Base-by-base conservation (phyloP, 1,140 invertebrate genomes). In the Helicoverpa zea region DNA sequence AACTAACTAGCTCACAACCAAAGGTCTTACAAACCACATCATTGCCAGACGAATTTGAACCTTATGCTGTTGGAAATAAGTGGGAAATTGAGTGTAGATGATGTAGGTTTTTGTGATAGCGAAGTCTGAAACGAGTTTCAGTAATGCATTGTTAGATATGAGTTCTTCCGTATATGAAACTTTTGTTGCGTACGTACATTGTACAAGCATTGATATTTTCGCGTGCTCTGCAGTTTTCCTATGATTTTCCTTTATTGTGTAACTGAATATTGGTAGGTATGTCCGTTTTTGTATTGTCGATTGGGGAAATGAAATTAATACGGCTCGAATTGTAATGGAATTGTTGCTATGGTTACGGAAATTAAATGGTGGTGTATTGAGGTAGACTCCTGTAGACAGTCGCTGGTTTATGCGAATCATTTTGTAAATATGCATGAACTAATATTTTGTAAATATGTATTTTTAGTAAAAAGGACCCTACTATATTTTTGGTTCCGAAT, bases 61-160 rank as follows among this genome's bases (percentile, higher is more conserved):
- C 64, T n/a, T 73, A 73, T 35, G 11, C 13, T 14, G 18, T 54
- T 10, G 3, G 7, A 2, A 3, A 3, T 64, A 70, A 54, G 52
- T 58, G 59, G 52, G 30, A 11, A 58, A 47, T 79, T 13, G 43
- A 18, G 13, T 66, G 54, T 49, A 1, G n/a, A 9, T 10, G 18
- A 5, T 1, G 13, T 11, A 29, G 66, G 18, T 14, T 14, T 49
- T 75, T 68, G 14, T 70, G 70, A 23, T 23, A n/a, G 54, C 30
- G 13, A 58, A 56, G 80, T 18, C 2, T 29, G 52, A 52, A 81
- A 56, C 52, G n/a, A 74, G 18, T 80, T 73, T 18, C 68, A 29
- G 68, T 68, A 80, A 81, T 75, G 73, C 51, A 81, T 81, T 76
- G 80, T 81, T 81, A 49, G 63, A 70, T 80, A 64, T 73, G 56